These are phyloP conservation scores for Drosophila meridiana DNA, from an alignment of 2,888 invertebrate genomes.

Conservation along the genomic window DNA sequence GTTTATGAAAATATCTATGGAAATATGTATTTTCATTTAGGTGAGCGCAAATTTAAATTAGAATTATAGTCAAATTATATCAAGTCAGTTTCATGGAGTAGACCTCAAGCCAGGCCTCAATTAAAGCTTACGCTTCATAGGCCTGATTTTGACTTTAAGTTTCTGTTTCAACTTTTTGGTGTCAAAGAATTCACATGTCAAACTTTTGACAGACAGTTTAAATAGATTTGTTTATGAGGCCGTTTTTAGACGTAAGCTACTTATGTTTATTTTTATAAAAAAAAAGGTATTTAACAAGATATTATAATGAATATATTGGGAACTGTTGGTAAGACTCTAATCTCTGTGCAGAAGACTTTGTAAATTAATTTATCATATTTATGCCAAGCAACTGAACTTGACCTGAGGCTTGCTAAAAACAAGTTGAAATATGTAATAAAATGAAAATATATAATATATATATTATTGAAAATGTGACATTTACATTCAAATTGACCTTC, in stretches of 20 bases:
- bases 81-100: neutral
- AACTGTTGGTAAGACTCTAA: neutral
- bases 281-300: neutral
- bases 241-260: neutral
- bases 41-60: neutral
- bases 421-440: no score
- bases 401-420: neutral
- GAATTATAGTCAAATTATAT: neutral
- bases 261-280: neutral
- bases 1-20: neutral
- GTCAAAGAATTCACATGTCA: neutral
- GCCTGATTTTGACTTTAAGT: neutral
- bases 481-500: neutral
- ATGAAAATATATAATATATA: neutral
- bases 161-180: neutral
- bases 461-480: neutral
- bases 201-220: conserved; percentile 8
- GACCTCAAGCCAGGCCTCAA: neutral
- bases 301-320: neutral
- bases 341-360: neutral
- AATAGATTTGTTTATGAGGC: neutral
- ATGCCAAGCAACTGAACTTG: conserved; percentile 2
- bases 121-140: neutral
- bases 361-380: neutral
- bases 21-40: neutral